These are phyloP conservation scores for Schizothorax lantsangensis DNA, from an alignment of 2,797 vertebrate species.

Conservation along the genomic window DNA sequence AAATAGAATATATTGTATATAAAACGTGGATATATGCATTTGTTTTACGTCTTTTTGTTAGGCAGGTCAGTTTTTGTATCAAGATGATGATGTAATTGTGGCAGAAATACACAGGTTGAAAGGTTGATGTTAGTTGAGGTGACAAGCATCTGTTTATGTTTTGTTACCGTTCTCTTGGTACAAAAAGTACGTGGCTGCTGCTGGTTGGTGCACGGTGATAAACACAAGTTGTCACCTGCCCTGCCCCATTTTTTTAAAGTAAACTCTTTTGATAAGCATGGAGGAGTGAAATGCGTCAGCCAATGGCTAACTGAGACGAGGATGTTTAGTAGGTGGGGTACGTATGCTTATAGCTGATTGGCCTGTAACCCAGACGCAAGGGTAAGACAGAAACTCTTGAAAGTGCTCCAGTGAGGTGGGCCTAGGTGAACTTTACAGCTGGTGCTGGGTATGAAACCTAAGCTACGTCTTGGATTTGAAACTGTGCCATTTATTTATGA, in stretches of 20 bases:
- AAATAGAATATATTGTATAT: background rate
- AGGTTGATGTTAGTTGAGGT: conserved; percentile 28
- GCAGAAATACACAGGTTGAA: conserved; percentile 23
- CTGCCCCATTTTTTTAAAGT: conserved; percentile 20
- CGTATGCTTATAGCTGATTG: conserved; percentile 69
- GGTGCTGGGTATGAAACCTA: background rate
- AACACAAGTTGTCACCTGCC: conserved; percentile 25
- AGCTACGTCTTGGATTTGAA: background rate
- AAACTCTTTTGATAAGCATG: conserved; percentile 62
- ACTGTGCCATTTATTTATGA: background rate
- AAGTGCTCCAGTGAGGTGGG: conserved; percentile 21
- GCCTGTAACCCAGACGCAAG: conserved; percentile 58
- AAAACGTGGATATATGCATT: background rate
- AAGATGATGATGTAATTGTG: conserved; percentile 33
- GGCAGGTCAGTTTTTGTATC: background rate
- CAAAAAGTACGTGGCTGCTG: conserved; percentile 5
- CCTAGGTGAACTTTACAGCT: conserved; percentile 6
- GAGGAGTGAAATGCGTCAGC: conserved; percentile 59
- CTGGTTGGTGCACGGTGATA: conserved; percentile 30
- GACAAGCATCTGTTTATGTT: conserved; percentile 17
- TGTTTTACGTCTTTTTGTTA: background rate
- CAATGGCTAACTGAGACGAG: conserved; percentile 62
- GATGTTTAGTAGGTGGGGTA: conserved; percentile 69
- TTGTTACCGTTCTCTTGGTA: background rate
- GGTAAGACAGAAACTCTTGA: background rate